These are phyloP conservation scores for Halictus rubicundus DNA, from an alignment of 1,140 invertebrate species.

Conservation along the genomic window DNA sequence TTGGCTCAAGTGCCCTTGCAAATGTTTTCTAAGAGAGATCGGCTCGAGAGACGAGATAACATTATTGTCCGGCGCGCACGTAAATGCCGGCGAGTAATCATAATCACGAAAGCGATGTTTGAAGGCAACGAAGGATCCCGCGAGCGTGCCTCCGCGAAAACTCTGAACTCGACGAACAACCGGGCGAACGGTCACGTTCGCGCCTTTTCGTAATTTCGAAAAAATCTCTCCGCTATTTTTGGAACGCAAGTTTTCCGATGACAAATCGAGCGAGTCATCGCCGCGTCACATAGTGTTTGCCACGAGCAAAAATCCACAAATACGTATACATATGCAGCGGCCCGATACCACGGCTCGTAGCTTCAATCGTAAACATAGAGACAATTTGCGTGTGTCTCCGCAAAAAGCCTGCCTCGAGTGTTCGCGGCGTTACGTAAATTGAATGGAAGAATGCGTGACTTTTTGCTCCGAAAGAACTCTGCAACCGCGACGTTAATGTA, in stretches of 20 bases:
- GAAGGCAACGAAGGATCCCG: too few relatives aligned
- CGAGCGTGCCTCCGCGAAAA: too few relatives aligned
- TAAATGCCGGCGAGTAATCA: not conserved
- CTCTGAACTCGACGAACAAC: too few relatives aligned
- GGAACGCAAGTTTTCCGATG: too few relatives aligned
- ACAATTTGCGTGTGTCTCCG: not conserved
- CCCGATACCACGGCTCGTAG: too few relatives aligned
- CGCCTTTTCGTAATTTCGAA: too few relatives aligned
- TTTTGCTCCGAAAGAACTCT: not conserved
- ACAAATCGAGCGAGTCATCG: too few relatives aligned
- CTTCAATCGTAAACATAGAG: not conserved
- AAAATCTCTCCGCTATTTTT: too few relatives aligned
- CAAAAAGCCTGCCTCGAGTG: not conserved
- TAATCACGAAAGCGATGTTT: not conserved
- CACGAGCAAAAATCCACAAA: too few relatives aligned
- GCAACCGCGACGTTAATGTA: not conserved
- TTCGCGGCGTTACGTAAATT: not conserved
- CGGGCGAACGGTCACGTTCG: too few relatives aligned
- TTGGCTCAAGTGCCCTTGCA: slow-evolving; percentile 36
- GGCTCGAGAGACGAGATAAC: not conserved
- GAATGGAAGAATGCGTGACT: not conserved
- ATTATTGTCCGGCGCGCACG: not conserved
- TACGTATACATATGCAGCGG: not conserved
- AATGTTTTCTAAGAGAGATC: slow-evolving; percentile 22
- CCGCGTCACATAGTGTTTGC: too few relatives aligned